Base-by-base conservation (phyloP, 2,888 invertebrate genomes). In the Watsonalla cultraria region DNA sequence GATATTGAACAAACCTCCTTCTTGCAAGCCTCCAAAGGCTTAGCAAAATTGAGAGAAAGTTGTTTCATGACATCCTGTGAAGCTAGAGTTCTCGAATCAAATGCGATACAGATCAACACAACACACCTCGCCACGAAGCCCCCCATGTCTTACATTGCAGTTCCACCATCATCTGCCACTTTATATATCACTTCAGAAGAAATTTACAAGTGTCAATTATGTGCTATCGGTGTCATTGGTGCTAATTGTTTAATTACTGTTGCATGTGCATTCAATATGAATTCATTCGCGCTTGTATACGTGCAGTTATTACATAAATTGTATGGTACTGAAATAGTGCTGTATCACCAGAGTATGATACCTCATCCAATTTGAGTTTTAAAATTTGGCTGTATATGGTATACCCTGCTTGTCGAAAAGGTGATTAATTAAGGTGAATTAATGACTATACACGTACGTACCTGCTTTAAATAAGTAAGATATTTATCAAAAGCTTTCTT, bases 1-100 rank as follows among this genome's bases (percentile, higher is more conserved):
- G 5, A 13, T 35, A 15, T 48, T 9, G 15, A 49, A 45, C 58
- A 60, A 33, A 65, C 65, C 57, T 64, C 60, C 11, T 60, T 62
- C 46, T 42, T 62, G 52, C 64, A 64, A 49, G 46, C 53, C 11
- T 65, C 65, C 52, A 65, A 51, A 8, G 68, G 66, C 49, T 66
- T 65, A 8, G 59, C 59, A 33, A 68, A 68, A 24, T 60, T 64
- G 8, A 61, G 58, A 2, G 65, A 55, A 52, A 68, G 48, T 14
- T 57, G 53, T 51, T 60, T 58, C 61, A 68, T 51, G 7, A 68
- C 63, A 47, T 68, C 68, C 34, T 65, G 58, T 0, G 68, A 68
- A 0, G 57, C 13, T 5, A 53, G 51, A 37, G 59, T 60, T 7
- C 46, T 49, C 33, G 53, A n/a, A 6, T 59, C 39, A 46, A 53